These are phyloP conservation scores for Nothoprocta perdicaria DNA, from an alignment of 2,113 vertebrate genomes.

Conservation along the genomic window DNA sequence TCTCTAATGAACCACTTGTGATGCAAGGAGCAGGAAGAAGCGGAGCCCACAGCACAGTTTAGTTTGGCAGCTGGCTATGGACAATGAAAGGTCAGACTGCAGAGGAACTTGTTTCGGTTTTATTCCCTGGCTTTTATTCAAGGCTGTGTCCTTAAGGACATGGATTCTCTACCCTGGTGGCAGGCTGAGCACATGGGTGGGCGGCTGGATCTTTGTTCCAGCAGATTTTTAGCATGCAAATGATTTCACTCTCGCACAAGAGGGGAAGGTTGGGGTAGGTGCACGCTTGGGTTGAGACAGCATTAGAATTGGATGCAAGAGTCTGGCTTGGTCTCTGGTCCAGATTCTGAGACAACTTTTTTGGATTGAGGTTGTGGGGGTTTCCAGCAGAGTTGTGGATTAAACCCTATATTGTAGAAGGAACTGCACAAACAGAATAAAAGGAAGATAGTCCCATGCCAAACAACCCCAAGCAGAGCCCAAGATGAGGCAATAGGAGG, in stretches of 20 bases:
- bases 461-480: neutral
- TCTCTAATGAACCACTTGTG: neutral
- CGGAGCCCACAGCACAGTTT: neutral
- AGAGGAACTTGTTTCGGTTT: neutral
- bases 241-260: neutral
- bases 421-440: neutral
- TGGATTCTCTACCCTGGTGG: conserved; percentile 13
- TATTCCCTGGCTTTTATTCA: conserved; percentile 64
- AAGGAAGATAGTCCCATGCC: neutral
- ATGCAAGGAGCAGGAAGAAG: neutral
- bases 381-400: neutral
- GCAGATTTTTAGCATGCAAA: neutral
- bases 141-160: conserved; percentile 31
- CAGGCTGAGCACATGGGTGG: conserved; percentile 51
- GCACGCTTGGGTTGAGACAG: rapidly evolving
- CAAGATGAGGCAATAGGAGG: neutral
- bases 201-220: neutral
- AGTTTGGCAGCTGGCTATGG: conserved; percentile 43
- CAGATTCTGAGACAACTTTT: neutral
- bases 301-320: neutral
- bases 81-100: conserved; percentile 59
- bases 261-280: neutral
- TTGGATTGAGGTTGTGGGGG: neutral
- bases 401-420: neutral
- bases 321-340: neutral